phyloP scores from a whole-genome alignment of 2,797 vertebrate genomes.

The Molossus alvarezi region DNA sequence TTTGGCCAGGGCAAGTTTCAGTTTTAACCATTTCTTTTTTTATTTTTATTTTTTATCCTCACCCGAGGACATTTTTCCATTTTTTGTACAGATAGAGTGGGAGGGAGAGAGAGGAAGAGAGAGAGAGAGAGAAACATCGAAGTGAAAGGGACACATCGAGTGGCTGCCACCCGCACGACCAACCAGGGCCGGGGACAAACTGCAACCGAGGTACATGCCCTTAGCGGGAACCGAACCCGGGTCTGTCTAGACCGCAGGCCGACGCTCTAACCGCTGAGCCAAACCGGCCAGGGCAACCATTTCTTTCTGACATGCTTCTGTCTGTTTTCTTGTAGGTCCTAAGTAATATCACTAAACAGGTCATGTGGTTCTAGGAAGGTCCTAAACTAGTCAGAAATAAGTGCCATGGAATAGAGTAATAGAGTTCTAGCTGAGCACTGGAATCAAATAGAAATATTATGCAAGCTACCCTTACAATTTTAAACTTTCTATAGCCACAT shows the following conservation, averaged over 20 bases:
- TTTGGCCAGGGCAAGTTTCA: background rate
- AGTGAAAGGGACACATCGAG: too few relatives aligned
- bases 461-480: background rate
- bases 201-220: too few relatives aligned
- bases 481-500: slow-evolving; percentile 20
- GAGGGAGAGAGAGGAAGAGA: too few relatives aligned
- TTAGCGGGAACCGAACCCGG: too few relatives aligned
- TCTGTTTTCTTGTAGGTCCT: slow-evolving; percentile 33
- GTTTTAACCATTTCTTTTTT: slow-evolving; percentile 48
- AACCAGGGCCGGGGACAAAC: too few relatives aligned
- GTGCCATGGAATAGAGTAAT: background rate
- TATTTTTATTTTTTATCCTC: too few relatives aligned
- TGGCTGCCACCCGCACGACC: too few relatives aligned
- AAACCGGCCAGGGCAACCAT: background rate
- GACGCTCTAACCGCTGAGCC: too few relatives aligned
- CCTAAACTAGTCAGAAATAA: slow-evolving; percentile 63
- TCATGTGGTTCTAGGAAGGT: slow-evolving; percentile 45
- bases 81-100: too few relatives aligned
- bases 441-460: slow-evolving; percentile 35
- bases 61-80: too few relatives aligned
- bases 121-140: too few relatives aligned
- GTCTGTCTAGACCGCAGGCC: too few relatives aligned
- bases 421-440: slow-evolving; percentile 9
- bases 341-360: background rate
- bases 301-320: slow-evolving; percentile 43